Evolutionary conservation across 2,888 invertebrate species (phyloP), one percentile per base, ranked within the genome.

Genomic region (Caenorhabditis sp.): DNA sequence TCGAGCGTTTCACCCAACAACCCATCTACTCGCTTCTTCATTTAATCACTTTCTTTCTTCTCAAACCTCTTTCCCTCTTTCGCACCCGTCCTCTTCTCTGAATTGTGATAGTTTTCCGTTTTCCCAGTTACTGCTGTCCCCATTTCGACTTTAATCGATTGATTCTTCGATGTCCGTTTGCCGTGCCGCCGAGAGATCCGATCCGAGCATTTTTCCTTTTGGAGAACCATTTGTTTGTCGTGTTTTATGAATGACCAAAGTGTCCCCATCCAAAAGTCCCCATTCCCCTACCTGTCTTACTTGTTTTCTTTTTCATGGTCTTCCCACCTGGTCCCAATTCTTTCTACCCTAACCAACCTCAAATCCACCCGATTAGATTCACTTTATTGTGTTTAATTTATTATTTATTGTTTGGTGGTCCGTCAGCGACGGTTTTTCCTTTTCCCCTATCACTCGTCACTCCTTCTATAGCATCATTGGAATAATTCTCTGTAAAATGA

Each of bases 401-500:
- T 70, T 65, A 20, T 55, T 35, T 67, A 56, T 56, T 56, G 56
- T n/a, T 35, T 32, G 56, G 18, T 32, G 28, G 28, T 35, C 20
- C 28, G 56, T 35, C 47, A 32, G 24, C 9, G 24, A 24, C 51
- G 47, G 20, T 26, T 37, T 55, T 26, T 9, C 55, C 55, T 55
- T 20, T 22, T 37, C 37, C 32, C 40, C 18, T 11, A 37, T 53
- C 35, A 3, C 28, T 35, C 50, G 2, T n/a, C 22, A 4, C 6
- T 18, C 18, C 18, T 24, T 15, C 44, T 26, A 40, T 55, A 28
- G 18, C 8, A 26, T 26, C 24, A 15, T 26, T 55, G 53, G 40
- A 9, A 53, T 20, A 18, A 20, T 65, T 74, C 65, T 51, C 40
- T 74, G 74, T 74, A 65, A 74, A 67, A 74, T 74, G 74, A 74